Evolutionary conservation across 2,113 vertebrate species (phyloP).

Genomic region (Larimichthys crocea): DNA sequence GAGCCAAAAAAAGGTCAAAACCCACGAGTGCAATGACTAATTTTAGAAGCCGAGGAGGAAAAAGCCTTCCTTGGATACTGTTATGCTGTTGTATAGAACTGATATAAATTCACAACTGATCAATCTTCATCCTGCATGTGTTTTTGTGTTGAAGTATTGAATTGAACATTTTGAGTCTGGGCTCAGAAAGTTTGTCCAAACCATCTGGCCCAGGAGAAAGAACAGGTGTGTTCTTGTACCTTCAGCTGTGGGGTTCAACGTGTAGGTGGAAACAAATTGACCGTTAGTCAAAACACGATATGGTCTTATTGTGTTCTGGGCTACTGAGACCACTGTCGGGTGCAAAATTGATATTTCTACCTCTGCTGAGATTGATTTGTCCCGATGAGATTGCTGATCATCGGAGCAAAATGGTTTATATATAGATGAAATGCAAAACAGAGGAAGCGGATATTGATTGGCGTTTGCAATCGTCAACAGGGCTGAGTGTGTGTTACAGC

Average conservation of each 20-base stretch:
- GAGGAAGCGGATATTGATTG: too few relatives aligned
- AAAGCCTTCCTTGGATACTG: not conserved
- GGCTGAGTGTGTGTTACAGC: too few relatives aligned
- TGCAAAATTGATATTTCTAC: slow-evolving; percentile 11
- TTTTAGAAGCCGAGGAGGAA: not conserved
- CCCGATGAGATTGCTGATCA: not conserved
- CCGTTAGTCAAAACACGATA: not conserved
- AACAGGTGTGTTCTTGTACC: slow-evolving; percentile 9
- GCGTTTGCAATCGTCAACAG: too few relatives aligned
- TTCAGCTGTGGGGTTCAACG: slow-evolving; percentile 14
- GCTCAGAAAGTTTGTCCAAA: not conserved
- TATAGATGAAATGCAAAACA: not conserved
- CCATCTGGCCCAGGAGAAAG: not conserved
- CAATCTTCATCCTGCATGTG: not conserved
- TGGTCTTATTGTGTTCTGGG: slow-evolving; percentile 7
- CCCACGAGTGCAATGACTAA: not conserved
- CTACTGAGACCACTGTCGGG: not conserved
- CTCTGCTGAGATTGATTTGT: slow-evolving; percentile 24
- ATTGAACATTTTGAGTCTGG: not conserved
- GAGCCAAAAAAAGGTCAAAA: not conserved
- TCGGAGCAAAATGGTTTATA: slow-evolving; percentile 2
- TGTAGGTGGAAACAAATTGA: not conserved
- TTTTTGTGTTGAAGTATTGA: not conserved
- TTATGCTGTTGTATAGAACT: not conserved
- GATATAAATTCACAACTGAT: not conserved